Percentiles rank a stretch among this genome's conserved stretches.
Conservation (phyloP, 2,888 invertebrate genomes). For the Tortrix viridana region DNA sequence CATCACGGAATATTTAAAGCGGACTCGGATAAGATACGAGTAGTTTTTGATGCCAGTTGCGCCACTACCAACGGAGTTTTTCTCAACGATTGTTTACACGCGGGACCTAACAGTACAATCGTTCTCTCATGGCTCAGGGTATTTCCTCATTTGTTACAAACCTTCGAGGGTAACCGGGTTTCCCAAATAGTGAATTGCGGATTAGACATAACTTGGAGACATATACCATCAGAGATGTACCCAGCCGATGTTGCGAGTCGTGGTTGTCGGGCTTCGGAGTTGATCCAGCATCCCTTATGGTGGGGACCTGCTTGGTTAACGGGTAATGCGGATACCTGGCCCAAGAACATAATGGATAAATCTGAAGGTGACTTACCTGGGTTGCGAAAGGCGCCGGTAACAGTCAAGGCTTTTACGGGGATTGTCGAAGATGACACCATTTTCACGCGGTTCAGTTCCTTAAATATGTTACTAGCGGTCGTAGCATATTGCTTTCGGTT, state of each 20-base stretch:
- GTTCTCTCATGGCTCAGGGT: neutral
- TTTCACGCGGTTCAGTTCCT: neutral
- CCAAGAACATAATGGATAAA: neutral
- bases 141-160: conserved; percentile 9
- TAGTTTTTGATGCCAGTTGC: conserved; percentile 6
- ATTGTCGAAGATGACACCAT: neutral
- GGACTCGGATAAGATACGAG: neutral
- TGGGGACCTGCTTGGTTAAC: neutral
- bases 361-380: neutral
- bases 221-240: conserved; percentile 3
- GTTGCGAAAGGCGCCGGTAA: neutral
- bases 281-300: neutral
- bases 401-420: neutral
- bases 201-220: neutral
- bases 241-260: conserved; percentile 4
- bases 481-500: conserved; percentile 4
- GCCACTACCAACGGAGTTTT: neutral
- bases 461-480: neutral
- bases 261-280: neutral
- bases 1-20: conserved; percentile 8
- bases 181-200: conserved; percentile 2
- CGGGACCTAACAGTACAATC: conserved; percentile 6
- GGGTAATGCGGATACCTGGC: neutral
- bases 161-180: conserved; percentile 5
- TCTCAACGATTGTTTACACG: conserved; percentile 5